These are phyloP conservation scores for Chaenocephalus aceratus DNA, from an alignment of 2,113 vertebrate species.

Conservation along the genomic window DNA sequence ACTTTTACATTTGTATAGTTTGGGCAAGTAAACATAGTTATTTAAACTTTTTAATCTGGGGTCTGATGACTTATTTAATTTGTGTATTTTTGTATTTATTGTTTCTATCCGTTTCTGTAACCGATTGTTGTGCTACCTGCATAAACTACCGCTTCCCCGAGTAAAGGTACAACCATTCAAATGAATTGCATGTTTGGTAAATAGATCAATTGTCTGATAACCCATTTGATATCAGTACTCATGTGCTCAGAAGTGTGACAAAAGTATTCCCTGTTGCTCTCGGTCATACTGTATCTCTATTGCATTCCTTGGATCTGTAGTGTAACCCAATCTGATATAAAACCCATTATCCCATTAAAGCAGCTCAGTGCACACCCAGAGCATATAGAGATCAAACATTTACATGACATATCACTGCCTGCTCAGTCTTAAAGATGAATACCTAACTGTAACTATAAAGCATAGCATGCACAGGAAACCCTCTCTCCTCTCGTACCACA, in stretches of 20 bases:
- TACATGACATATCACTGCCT: constrained; percentile 35
- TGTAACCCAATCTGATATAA: constrained; percentile 48
- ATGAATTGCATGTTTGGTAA: constrained; percentile 31
- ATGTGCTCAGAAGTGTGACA: constrained; percentile 33
- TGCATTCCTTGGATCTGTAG: constrained; percentile 33
- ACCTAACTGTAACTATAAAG: neutral
- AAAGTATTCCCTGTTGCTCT: constrained; percentile 32
- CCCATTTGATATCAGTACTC: constrained; percentile 41
- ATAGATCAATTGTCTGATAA: constrained; percentile 52
- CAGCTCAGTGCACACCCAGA: constrained; percentile 39
- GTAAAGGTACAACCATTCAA: constrained; percentile 20
- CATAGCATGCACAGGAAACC: constrained; percentile 11
- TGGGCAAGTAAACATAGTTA: neutral
- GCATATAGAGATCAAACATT: constrained; percentile 38
- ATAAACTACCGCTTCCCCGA: constrained; percentile 13
- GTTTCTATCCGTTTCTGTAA: neutral
- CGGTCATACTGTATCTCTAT: constrained; percentile 20
- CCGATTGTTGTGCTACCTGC: neutral
- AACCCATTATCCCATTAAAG: constrained; percentile 60
- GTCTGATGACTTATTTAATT: neutral
- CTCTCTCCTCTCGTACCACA: constrained; percentile 11
- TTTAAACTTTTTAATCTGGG: neutral
- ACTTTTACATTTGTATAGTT: neutral
- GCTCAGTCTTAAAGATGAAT: constrained; percentile 14
- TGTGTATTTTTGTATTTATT: neutral